Evolutionary conservation across 2,888 invertebrate genomes (phyloP).

Genomic region (Psococerastis gibbosa): DNA sequence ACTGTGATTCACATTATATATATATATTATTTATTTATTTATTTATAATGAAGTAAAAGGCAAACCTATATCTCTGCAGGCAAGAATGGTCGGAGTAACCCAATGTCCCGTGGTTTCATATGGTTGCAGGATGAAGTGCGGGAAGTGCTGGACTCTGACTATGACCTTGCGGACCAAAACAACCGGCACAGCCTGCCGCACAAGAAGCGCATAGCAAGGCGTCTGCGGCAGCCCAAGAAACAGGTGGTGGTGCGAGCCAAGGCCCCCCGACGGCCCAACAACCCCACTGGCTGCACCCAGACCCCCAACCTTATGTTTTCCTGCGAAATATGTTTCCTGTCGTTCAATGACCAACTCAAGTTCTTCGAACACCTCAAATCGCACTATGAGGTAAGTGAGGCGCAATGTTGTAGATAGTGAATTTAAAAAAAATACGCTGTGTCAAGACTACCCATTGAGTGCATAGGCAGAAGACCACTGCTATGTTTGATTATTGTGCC

Average conservation of each 20-base stretch:
- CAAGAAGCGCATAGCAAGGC: constrained; percentile 67
- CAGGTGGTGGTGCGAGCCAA: constrained; percentile 22
- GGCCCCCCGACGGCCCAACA: constrained; percentile 19
- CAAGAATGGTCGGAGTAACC: no score
- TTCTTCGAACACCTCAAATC: constrained; percentile 73
- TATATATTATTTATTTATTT: no score
- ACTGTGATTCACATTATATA: no score
- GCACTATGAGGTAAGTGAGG: constrained; percentile 39
- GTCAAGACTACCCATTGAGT: no score
- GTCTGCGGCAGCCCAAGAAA: constrained; percentile 34
- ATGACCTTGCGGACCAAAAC: constrained; percentile 27
- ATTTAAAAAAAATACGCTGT: constrained; percentile 18
- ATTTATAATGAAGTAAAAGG: no score
- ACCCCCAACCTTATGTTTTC: constrained; percentile 29
- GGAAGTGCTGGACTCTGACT: constrained; percentile 26
- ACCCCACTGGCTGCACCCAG: constrained; percentile 11
- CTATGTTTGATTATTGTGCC: no score
- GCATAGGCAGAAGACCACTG: no score
- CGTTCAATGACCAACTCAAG: constrained; percentile 54
- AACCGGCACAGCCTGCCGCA: constrained; percentile 52
- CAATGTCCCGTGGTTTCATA: no score
- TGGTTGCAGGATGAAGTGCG: no score
- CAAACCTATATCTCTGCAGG: no score
- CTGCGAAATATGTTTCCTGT: constrained; percentile 63
- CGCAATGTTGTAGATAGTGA: constrained; percentile 23